phyloP scores from a whole-genome alignment of 2,113 vertebrate genomes.

The Cyphomyrus plagiostoma region DNA sequence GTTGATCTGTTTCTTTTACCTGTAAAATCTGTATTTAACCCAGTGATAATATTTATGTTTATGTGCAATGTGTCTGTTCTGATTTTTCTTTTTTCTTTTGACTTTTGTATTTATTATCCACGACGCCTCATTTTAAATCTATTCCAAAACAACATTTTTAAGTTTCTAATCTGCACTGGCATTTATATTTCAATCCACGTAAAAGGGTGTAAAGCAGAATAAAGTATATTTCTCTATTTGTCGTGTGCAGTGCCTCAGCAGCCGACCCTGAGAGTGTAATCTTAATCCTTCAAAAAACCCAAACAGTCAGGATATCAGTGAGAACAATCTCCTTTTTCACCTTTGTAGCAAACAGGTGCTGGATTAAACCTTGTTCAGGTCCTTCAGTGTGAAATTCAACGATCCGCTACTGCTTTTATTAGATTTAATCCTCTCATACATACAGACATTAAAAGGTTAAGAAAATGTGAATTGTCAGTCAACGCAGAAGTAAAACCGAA shows the following conservation, averaged over 20 bases:
- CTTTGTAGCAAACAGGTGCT: background rate
- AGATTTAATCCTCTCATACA: background rate
- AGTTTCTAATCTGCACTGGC: background rate
- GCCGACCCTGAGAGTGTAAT: background rate
- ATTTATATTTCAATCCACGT: background rate
- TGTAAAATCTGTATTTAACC: background rate
- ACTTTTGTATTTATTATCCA: background rate
- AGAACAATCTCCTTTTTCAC: background rate
- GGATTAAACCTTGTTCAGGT: constrained; percentile 5
- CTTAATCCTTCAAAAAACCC: background rate
- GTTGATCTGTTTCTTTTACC: constrained; percentile 13
- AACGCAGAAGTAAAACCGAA: background rate
- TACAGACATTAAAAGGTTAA: background rate
- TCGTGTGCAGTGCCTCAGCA: background rate
- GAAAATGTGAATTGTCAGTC: background rate
- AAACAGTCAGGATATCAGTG: background rate
- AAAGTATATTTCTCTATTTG: background rate
- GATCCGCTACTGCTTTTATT: background rate
- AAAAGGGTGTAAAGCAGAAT: background rate
- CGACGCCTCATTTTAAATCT: background rate
- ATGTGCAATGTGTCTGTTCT: background rate
- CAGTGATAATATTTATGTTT: background rate
- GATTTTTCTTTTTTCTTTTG: background rate
- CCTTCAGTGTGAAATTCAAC: background rate
- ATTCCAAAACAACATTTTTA: background rate